Base-by-base conservation (phyloP, 92 coral and sea anemone species). In the Umimayanthus chanpuru region DNA sequence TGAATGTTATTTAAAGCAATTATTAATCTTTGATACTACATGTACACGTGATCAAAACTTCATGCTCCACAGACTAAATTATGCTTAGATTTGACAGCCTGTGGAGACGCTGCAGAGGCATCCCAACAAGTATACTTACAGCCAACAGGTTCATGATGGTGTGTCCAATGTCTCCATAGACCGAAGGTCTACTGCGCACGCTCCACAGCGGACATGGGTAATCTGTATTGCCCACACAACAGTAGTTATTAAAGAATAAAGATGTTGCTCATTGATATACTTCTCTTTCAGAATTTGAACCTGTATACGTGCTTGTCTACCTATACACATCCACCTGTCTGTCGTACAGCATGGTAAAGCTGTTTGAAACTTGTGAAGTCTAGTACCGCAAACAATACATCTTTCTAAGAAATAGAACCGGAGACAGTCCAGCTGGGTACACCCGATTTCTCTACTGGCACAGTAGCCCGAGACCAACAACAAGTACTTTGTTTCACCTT, bases 131-230 rank as follows among this genome's bases (percentile, higher is more conserved):
- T 86, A 32, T 32, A 89, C 99, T 88, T 92, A 97, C 99, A 12
- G 96, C 98, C 41, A 97, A 89, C 43, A 97, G 97, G 86, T 97
- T 93, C 99, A 97, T 94, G 65, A 97, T 97, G 14, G 99, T 97
- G 90, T 97, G 99, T 4, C 99, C 99, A 76, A 95, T 89, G n/a
- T 97, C 97, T 25, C 94, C 95, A 84, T 95, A 97, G 71, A 97
- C 96, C 44, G 96, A 44, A 18, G 93, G 90, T 86, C 99, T 94
- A 89, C 91, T 92, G 36, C 99, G 93, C 44, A 94, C 96, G 80
- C 99, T 95, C 94, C 98, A 97, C 65, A 97, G 79, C 7, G 99
- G 99, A 89, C 98, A 95, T 66, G 99, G 99, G 73, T 97, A 97
- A 91, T 97, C 99, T 97, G 83, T 4, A 67, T 80, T 28, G 20